These are phyloP conservation scores for Eurystomus gularis DNA, from an alignment of 2,113 vertebrate genomes.

Conservation along the genomic window DNA sequence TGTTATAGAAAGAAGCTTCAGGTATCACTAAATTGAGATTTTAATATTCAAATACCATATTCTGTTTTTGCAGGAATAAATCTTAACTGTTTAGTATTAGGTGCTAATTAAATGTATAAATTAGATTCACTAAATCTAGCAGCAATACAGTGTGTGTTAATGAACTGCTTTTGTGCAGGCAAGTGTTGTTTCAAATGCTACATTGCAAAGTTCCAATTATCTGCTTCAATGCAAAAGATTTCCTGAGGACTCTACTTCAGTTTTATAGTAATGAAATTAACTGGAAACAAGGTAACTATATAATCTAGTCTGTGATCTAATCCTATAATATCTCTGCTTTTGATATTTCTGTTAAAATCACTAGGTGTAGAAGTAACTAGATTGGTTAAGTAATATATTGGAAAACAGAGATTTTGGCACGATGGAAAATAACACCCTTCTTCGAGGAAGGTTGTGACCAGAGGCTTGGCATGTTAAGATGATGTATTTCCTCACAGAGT, in stretches of 20 bases:
- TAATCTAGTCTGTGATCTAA: not conserved
- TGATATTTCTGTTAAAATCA: not conserved
- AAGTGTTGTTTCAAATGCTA: conserved; percentile 78
- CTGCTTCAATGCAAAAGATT: conserved; percentile 91
- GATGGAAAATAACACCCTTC: not conserved
- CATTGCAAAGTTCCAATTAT: conserved; percentile 73
- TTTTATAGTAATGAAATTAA: conserved; percentile 66
- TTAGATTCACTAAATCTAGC: not conserved
- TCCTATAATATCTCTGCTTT: not conserved
- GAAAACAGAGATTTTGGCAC: not conserved
- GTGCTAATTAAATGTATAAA: not conserved
- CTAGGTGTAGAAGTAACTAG: not conserved
- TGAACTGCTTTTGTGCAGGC: conserved; percentile 67
- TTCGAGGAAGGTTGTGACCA: not conserved
- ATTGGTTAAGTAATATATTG: not conserved
- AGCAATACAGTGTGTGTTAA: not conserved
- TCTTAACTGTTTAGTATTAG: not conserved
- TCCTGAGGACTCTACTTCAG: conserved; percentile 80
- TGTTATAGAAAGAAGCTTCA: not conserved
- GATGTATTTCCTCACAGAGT: not conserved
- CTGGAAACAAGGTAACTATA: conserved; percentile 82
- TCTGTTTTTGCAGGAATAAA: not conserved
- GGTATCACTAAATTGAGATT: not conserved
- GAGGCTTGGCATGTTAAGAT: not conserved
- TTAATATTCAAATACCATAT: not conserved